phyloP scores from a whole-genome alignment of 2,888 invertebrate species.

The Hemicrepidius hirtus region DNA sequence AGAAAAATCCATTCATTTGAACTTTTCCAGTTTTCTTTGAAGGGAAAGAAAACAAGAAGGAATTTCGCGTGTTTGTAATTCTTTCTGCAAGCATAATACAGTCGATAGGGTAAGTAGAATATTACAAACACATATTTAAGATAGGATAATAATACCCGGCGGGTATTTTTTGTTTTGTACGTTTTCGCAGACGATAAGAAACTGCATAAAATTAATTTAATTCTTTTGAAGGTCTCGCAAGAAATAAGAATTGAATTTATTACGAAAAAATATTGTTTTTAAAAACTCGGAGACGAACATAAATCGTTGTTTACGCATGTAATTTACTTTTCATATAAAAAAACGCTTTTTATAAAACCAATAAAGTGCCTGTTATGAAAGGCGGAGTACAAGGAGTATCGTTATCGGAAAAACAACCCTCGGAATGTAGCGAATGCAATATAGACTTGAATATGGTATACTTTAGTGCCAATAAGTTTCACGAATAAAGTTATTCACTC shows the following conservation, averaged over 20 bases:
- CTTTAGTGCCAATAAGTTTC: slow-evolving; percentile 44
- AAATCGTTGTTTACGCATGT: slow-evolving; percentile 10
- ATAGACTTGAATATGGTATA: slow-evolving; percentile 38
- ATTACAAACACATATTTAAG: slow-evolving; percentile 19
- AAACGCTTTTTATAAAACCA: slow-evolving; percentile 36
- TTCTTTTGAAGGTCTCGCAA: too few relatives aligned
- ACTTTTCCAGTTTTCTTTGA: background rate
- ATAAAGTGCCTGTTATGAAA: slow-evolving; percentile 35
- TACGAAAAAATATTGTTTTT: too few relatives aligned
- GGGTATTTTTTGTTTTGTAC: background rate
- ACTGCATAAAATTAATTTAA: slow-evolving; percentile 15
- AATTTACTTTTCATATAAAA: slow-evolving; percentile 17
- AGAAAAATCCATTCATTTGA: background rate
- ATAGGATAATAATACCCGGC: slow-evolving; percentile 15
- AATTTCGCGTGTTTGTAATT: slow-evolving; percentile 24
- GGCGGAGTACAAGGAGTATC: slow-evolving; percentile 22
- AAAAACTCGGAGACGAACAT: background rate
- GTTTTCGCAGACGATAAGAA: background rate
- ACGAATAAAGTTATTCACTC: slow-evolving; percentile 43
- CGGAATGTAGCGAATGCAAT: slow-evolving; percentile 43
- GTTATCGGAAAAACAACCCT: slow-evolving; percentile 30
- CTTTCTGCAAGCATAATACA: slow-evolving; percentile 18
- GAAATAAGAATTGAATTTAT: too few relatives aligned
- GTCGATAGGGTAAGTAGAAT: slow-evolving; percentile 11
- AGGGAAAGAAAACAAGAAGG: slow-evolving; percentile 1